These are phyloP conservation scores for Lutjanus campechanus DNA, from an alignment of 2,797 vertebrate species.

Conservation along the genomic window DNA sequence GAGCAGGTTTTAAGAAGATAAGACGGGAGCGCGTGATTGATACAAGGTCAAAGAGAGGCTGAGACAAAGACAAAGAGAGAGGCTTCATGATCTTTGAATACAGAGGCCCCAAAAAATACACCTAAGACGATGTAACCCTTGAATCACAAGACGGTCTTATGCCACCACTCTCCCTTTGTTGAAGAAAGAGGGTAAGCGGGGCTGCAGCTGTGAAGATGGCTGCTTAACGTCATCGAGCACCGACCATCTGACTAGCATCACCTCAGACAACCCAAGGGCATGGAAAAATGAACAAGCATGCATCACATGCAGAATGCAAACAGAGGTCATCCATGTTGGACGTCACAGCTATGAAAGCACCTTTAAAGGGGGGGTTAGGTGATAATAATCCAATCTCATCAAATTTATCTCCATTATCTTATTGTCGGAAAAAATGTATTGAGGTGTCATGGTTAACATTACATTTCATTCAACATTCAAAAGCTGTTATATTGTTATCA, in stretches of 20 bases:
- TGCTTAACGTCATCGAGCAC: slow-evolving; percentile 2
- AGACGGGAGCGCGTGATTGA: slow-evolving; percentile 22
- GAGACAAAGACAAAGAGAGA: slow-evolving; percentile 28
- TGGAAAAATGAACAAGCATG: background rate
- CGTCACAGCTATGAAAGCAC: slow-evolving; percentile 12
- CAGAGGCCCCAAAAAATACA: slow-evolving; percentile 33
- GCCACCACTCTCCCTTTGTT: slow-evolving; percentile 24
- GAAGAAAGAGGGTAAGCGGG: background rate
- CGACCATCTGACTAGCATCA: slow-evolving; percentile 60
- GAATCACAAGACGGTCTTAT: slow-evolving; percentile 60
- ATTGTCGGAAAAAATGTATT: background rate
- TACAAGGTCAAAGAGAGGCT: slow-evolving; percentile 48
- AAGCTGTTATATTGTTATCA: too few relatives aligned
- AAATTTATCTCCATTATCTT: background rate
- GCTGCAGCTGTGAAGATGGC: background rate
- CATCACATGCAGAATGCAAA: slow-evolving; percentile 23
- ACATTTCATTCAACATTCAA: too few relatives aligned
- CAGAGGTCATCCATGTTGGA: slow-evolving; percentile 14
- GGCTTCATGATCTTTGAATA: slow-evolving; percentile 16
- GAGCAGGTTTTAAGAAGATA: slow-evolving; percentile 11
- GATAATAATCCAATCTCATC: background rate
- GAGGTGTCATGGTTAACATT: background rate
- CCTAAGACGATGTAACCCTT: slow-evolving; percentile 22
- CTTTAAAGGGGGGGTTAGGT: background rate
- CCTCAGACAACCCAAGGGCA: slow-evolving; percentile 44